Base-by-base conservation (phyloP, 2,888 invertebrate genomes). In the Pammene fasciana region DNA sequence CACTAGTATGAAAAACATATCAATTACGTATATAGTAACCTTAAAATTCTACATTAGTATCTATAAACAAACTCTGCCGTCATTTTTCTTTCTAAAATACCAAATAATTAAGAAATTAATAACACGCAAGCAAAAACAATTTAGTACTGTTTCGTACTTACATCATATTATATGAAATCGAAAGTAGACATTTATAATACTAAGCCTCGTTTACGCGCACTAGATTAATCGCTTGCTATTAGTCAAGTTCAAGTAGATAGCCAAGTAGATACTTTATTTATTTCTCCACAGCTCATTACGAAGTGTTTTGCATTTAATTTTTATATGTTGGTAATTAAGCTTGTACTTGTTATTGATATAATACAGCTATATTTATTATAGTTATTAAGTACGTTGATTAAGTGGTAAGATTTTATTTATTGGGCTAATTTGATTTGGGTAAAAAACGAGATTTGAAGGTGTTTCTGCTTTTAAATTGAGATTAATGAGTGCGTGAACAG, bases 301-400 rank as follows among this genome's bases (percentile, higher is more conserved):
- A 50, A 59, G 62, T 61, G 66, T 67, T 70, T 66, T 64, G 67
- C 70, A 46, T 70, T 66, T 54, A 68, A 68, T 66, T 70, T 68
- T 68, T 65, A 65, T 68, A 65, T 26, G 57, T 14, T 64, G 5
- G 57, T 68, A 68, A 68, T 68, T 68, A 68, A 68, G 59, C 68
- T 65, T 68, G 68, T 68, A 65, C 64, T 68, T 52, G 36, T 64
- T 57, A 65, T 54, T 65, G 54, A 65, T 65, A 68, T 38, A 55
- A 57, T 68, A 68, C 48, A 62, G 55, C 48, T 54, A 56, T 52
- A 45, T 64, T 60, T 67, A 68, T 57, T 43, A 57, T 43, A 57
- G 43, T 43, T 57, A 57, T 57, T 46, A 59, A 59, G 34, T 45
- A 57, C 48, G 56, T 57, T 64, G 68, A 68, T 68, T 68, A 68